Conservation (phyloP, 2,888 invertebrate genomes). For the Endotricha flammealis region DNA sequence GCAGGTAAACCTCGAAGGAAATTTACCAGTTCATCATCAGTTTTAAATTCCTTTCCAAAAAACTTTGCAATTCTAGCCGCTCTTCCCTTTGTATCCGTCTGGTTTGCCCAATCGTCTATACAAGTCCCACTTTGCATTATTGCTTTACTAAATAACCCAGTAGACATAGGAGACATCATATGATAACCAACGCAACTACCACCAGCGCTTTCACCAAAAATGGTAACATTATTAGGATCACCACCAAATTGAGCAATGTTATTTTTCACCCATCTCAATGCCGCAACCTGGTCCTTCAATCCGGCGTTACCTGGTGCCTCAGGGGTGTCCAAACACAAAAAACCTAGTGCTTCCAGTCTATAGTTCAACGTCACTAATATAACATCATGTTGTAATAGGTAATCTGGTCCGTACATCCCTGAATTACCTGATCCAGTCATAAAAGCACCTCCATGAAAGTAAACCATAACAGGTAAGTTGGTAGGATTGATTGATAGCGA, state of each 20-base stretch:
- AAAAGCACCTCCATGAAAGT: constrained; percentile 51
- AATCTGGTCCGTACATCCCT: constrained; percentile 42
- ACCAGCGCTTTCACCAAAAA: constrained; percentile 54
- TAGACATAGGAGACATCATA: constrained; percentile 46
- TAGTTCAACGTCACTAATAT: constrained; percentile 56
- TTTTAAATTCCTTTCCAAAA: constrained; percentile 24
- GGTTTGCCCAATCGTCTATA: constrained; percentile 28
- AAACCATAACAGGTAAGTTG: constrained; percentile 51
- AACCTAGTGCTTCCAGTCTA: constrained; percentile 47
- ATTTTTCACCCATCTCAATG: constrained; percentile 38
- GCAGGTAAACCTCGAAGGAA: constrained; percentile 27
- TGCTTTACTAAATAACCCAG: constrained; percentile 43
- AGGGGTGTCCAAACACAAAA: constrained; percentile 36
- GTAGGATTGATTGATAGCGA: constrained; percentile 19
- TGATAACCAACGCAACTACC: constrained; percentile 44
- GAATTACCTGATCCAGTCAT: constrained; percentile 39
- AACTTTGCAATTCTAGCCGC: constrained; percentile 24
- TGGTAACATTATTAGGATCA: constrained; percentile 38
- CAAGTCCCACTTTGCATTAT: constrained; percentile 46
- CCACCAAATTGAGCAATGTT: constrained; percentile 42
- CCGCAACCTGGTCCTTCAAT: constrained; percentile 46
- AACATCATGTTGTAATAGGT: constrained; percentile 46
- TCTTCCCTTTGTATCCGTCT: constrained; percentile 17
- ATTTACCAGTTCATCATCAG: constrained; percentile 23
- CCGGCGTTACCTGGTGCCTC: constrained; percentile 52